These are phyloP conservation scores for Rhopalosiphum padi DNA, from an alignment of 1,140 invertebrate species.

Conservation along the genomic window DNA sequence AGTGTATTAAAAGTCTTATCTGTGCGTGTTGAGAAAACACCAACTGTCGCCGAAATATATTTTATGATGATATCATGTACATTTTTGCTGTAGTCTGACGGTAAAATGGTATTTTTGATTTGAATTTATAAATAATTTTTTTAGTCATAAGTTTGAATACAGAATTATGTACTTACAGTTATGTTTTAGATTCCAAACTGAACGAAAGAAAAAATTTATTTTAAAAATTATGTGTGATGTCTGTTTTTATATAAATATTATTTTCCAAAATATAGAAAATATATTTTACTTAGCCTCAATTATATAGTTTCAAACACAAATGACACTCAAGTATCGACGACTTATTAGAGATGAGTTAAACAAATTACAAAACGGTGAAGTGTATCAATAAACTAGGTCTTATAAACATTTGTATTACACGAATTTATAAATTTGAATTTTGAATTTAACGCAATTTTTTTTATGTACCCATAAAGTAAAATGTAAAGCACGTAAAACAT, in stretches of 20 bases:
- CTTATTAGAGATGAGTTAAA: neutral
- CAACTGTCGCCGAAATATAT: neutral
- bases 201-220: neutral
- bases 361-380: neutral
- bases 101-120: neutral
- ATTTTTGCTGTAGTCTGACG: neutral
- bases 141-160: neutral
- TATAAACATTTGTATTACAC: neutral
- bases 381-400: neutral
- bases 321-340: neutral
- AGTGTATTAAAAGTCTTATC: conserved; percentile 1
- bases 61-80: neutral
- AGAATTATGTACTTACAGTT: neutral
- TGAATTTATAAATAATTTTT: neutral
- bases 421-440: no score
- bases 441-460: neutral
- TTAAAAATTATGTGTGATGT: neutral
- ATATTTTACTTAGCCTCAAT: neutral
- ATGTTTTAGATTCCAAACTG: neutral
- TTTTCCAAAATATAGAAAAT: neutral
- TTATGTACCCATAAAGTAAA: neutral
- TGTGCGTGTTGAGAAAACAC: neutral
- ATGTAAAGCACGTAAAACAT: neutral
- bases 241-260: neutral
- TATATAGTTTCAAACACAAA: neutral